These are phyloP conservation scores for Apostichopus californicus DNA, from an alignment of 35 echinoderm and acorn worm species.

Conservation along the genomic window DNA sequence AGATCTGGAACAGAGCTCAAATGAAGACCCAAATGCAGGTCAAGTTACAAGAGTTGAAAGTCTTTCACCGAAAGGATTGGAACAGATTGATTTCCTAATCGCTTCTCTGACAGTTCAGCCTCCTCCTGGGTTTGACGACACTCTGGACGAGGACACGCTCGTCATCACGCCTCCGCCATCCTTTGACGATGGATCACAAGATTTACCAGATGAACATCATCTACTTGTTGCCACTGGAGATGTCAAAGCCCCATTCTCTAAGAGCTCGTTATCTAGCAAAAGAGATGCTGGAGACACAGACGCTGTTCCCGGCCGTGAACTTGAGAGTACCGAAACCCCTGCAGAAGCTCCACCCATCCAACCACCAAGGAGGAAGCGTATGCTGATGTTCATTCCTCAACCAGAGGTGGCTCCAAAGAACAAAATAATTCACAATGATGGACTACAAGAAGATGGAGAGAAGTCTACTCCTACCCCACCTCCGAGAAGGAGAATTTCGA, in stretches of 20 bases:
- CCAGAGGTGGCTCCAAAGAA: neutral
- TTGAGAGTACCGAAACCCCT: neutral
- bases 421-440: neutral
- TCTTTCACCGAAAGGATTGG: neutral
- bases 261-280: neutral
- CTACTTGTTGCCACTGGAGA: neutral
- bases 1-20: no score
- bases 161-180: slow-evolving; percentile 71
- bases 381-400: neutral
- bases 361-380: neutral
- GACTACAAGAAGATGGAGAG: neutral
- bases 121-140: slow-evolving; percentile 57
- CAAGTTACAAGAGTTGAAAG: neutral
- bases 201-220: neutral
- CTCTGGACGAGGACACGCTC: slow-evolving; percentile 69
- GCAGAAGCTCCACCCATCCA: neutral
- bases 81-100: slow-evolving; percentile 71
- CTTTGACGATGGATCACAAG: slow-evolving; percentile 60
- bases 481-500: slow-evolving; percentile 11
- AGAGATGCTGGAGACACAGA: neutral
- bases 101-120: slow-evolving; percentile 77
- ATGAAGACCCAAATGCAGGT: no score
- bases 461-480: neutral
- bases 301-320: neutral
- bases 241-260: neutral